Percentiles rank a stretch among this genome's conserved stretches.
Evolutionary conservation across 2,113 vertebrate species (phyloP).

Genomic region (Amazona vittata): DNA sequence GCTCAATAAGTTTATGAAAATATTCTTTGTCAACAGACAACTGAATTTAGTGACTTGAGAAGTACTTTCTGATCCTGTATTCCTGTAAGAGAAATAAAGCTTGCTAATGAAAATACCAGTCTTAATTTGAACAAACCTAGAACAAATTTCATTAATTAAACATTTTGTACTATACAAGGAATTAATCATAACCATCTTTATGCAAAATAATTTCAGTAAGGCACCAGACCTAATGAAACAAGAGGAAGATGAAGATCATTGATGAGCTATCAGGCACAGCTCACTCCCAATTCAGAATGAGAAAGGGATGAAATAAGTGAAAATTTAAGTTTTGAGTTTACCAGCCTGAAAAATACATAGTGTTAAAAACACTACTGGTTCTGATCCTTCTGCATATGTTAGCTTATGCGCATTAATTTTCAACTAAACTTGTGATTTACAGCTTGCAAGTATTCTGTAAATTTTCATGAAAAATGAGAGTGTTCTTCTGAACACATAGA

Average conservation of each 20-base stretch:
- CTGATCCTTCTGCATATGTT: neutral
- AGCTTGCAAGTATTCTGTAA: neutral
- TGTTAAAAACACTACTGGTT: neutral
- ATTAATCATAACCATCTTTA: neutral
- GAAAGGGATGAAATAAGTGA: neutral
- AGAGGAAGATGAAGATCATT: neutral
- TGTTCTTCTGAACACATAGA: neutral
- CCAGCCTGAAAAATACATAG: neutral
- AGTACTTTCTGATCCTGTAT: neutral
- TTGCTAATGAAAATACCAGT: neutral
- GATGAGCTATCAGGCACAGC: neutral
- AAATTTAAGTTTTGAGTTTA: neutral
- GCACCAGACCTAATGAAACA: neutral
- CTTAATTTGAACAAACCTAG: neutral
- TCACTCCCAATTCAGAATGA: neutral
- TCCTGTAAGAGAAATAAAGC: neutral
- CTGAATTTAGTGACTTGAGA: neutral
- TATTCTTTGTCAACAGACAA: neutral
- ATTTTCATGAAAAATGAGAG: neutral
- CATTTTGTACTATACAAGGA: neutral
- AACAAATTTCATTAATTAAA: neutral
- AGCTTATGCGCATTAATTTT: neutral
- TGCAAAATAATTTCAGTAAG: neutral
- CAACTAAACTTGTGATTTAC: neutral
- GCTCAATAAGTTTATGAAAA: neutral